Conservation (phyloP, 2,797 vertebrate genomes). For the Rallus crepitans region DNA sequence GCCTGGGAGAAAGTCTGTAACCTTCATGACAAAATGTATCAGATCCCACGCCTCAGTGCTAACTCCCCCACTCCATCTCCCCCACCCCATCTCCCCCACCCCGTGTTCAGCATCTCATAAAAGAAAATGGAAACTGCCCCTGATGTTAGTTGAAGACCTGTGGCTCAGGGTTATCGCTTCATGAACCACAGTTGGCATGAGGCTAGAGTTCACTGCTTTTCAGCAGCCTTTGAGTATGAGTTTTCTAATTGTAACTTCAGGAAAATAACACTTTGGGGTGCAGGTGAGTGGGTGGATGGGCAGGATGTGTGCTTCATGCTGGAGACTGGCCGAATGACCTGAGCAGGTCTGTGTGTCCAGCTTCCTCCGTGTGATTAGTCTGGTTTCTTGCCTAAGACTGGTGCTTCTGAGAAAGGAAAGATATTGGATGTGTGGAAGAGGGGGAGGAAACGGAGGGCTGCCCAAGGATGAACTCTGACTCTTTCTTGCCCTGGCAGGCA, state of each 20-base stretch:
- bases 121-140: not conserved
- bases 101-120: accelerated
- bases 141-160: not conserved
- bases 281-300: accelerated
- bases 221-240: not conserved
- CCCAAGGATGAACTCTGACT: not conserved
- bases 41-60: not conserved
- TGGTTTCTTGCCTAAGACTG: not conserved
- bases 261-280: not conserved
- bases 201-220: not conserved
- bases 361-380: not conserved
- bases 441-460: not conserved
- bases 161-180: not conserved
- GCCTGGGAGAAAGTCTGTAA: not conserved
- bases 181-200: not conserved
- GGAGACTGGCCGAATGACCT: not conserved
- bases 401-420: not conserved
- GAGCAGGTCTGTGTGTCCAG: not conserved
- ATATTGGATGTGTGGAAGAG: not conserved
- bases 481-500: constrained; percentile 77
- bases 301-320: not conserved
- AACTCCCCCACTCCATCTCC: not conserved
- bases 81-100: not conserved
- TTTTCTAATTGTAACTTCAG: not conserved
- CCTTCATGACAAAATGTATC: not conserved